phyloP scores from a whole-genome alignment of 2,113 vertebrate species.

The Cebidichthys violaceus region DNA sequence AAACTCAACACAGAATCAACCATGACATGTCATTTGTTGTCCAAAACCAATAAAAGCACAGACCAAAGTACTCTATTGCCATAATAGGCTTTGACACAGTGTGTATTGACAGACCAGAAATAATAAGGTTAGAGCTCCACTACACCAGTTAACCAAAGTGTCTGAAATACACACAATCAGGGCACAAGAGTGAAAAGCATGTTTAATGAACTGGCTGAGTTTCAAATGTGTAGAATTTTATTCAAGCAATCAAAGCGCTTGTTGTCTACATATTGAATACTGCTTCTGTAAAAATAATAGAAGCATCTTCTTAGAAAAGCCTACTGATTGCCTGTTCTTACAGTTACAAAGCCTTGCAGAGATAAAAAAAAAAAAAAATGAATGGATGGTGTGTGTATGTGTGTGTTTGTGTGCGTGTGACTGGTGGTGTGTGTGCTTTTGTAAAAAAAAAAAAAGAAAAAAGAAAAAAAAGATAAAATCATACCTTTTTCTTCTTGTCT shows the following conservation, averaged over 20 bases:
- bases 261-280: constrained; percentile 74
- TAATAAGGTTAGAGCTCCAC: constrained; percentile 62
- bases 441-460: constrained; percentile 37
- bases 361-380: constrained; percentile 52
- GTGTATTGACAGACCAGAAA: constrained; percentile 67
- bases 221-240: constrained; percentile 63
- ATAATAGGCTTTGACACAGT: constrained; percentile 69
- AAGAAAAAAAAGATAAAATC: neutral
- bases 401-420: constrained; percentile 46
- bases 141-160: constrained; percentile 83
- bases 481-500: constrained; percentile 57
- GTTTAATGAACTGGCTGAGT: constrained; percentile 51
- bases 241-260: constrained; percentile 78
- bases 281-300: constrained; percentile 69
- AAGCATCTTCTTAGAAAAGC: constrained; percentile 61
- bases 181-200: constrained; percentile 63
- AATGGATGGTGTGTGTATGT: constrained; percentile 65
- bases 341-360: constrained; percentile 76
- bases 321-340: constrained; percentile 66
- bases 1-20: constrained; percentile 56
- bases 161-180: constrained; percentile 73
- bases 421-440: constrained; percentile 47
- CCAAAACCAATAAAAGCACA: constrained; percentile 84
- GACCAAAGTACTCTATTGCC: constrained; percentile 85
- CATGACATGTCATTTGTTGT: constrained; percentile 76